Evolutionary conservation across 2,797 vertebrate genomes (phyloP), one percentile per base, ranked within the genome.

Genomic region (Falco peregrinus): DNA sequence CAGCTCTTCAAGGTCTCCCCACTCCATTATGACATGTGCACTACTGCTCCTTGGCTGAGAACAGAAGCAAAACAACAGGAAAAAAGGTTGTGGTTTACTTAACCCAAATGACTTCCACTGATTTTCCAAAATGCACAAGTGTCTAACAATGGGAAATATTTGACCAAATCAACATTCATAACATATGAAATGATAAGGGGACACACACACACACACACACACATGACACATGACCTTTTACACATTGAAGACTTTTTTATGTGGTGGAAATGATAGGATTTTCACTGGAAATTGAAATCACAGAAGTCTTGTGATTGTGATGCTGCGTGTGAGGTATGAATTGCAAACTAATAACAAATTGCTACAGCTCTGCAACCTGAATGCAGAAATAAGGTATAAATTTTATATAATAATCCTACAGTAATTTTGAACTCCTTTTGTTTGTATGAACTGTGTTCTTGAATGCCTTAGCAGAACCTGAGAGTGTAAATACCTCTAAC

Each of bases 1-100:
- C 14, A 10, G 84, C 94, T 96, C 93, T 97, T 97, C 95, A 95
- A 86, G 53, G 45, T 85, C 6, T 77, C 84, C 82, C 95, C 39
- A 41, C 80, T 96, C 85, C 75, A 96, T 97, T 96, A 94, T 39
- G 8, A 39, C 89, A 76, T 68, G 60, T 78, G 82, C 64, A 83
- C 63, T 47, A 20, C 57, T 76, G 70, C 82, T 93, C 76, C 95
- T 97, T 87, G 73, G 43, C 60, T 59, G 45, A 92, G 90, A 96
- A 85, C 15, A 88, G 73, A 93, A 88, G 10, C 45, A 93, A 95
- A 97, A 85, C 70, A 95, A 70, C 60, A 47, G 39, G 33, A n/a
- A 21, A 76, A 77, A 80, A 75, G 57, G 18, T 31, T 53, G 48
- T 59, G 45, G 74, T 90, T 96, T 95, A 78, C 67, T 89, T 92